Percentiles rank a stretch among this genome's conserved stretches.
Evolutionary conservation across 2,888 invertebrate species (phyloP).

Genomic region (Pandemis cinnamomeana): DNA sequence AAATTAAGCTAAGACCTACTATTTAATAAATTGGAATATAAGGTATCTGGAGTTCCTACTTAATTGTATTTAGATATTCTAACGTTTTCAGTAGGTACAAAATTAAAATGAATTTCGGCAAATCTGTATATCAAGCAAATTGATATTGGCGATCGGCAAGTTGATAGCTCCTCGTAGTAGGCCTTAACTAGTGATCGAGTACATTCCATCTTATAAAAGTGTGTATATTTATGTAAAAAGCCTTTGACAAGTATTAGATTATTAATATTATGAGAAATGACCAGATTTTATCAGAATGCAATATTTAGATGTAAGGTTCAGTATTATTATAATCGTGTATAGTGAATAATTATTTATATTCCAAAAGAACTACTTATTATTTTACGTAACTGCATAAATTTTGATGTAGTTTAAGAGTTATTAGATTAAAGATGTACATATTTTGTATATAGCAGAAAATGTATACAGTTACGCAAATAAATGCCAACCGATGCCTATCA

Average conservation of each 20-base stretch:
- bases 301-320: slow-evolving; percentile 81
- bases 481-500: slow-evolving; percentile 33
- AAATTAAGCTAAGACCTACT: slow-evolving; percentile 41
- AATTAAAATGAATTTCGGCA: slow-evolving; percentile 17
- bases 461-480: slow-evolving; percentile 39
- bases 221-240: slow-evolving; percentile 79
- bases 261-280: slow-evolving; percentile 75
- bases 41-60: slow-evolving; percentile 80
- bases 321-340: slow-evolving; percentile 82
- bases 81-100: slow-evolving; percentile 39
- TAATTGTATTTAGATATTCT: slow-evolving; percentile 56
- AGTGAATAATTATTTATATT: slow-evolving; percentile 78
- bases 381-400: slow-evolving; percentile 57
- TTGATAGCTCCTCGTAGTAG: slow-evolving; percentile 30
- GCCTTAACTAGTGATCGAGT: slow-evolving; percentile 52
- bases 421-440: slow-evolving; percentile 61
- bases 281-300: slow-evolving; percentile 84
- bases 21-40: slow-evolving; percentile 52
- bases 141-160: slow-evolving; percentile 21
- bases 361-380: slow-evolving; percentile 59
- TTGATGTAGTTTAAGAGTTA: slow-evolving; percentile 38
- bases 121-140: slow-evolving; percentile 31
- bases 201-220: slow-evolving; percentile 67
- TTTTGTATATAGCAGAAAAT: slow-evolving; percentile 40
- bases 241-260: slow-evolving; percentile 54